phyloP scores from a whole-genome alignment of 2,888 invertebrate genomes.

The Sicus ferrugineus region DNA sequence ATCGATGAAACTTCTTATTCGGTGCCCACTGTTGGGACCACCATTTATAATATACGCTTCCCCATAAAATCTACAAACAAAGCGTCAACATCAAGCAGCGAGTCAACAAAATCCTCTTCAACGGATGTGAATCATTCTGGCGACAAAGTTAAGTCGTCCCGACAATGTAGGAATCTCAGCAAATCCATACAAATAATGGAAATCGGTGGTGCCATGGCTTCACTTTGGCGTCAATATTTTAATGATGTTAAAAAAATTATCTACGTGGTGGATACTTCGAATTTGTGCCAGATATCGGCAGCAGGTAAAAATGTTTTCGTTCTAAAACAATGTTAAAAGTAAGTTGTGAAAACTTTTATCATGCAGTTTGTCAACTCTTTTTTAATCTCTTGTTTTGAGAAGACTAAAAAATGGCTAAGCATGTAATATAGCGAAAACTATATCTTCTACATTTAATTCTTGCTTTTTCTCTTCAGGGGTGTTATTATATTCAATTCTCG shows the following conservation, averaged over 20 bases:
- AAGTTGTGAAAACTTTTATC: background rate
- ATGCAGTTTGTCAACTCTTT: slow-evolving; percentile 1
- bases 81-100: background rate
- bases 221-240: slow-evolving; percentile 82
- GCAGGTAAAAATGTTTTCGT: slow-evolving; percentile 66
- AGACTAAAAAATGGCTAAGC: background rate
- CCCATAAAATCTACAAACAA: slow-evolving; percentile 53
- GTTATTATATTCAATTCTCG: slow-evolving; percentile 77
- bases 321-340: background rate
- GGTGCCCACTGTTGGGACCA: slow-evolving; percentile 82
- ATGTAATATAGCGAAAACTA: background rate
- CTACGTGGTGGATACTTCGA: slow-evolving; percentile 84
- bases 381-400: background rate
- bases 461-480: slow-evolving; percentile 67
- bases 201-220: slow-evolving; percentile 83
- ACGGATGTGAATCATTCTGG: background rate
- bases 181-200: slow-evolving; percentile 70
- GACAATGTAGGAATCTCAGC: slow-evolving; percentile 57
- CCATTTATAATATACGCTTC: slow-evolving; percentile 74
- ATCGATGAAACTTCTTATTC: slow-evolving; percentile 81
- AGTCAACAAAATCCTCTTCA: background rate
- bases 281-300: slow-evolving; percentile 85
- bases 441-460: background rate
- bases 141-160: slow-evolving; percentile 47
- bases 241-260: slow-evolving; percentile 73